A percentile compares a stretch with the other conserved stretches of the same genome.
phyloP scores from a whole-genome alignment of 2,888 invertebrate genomes.

The Melanargia galathea region DNA sequence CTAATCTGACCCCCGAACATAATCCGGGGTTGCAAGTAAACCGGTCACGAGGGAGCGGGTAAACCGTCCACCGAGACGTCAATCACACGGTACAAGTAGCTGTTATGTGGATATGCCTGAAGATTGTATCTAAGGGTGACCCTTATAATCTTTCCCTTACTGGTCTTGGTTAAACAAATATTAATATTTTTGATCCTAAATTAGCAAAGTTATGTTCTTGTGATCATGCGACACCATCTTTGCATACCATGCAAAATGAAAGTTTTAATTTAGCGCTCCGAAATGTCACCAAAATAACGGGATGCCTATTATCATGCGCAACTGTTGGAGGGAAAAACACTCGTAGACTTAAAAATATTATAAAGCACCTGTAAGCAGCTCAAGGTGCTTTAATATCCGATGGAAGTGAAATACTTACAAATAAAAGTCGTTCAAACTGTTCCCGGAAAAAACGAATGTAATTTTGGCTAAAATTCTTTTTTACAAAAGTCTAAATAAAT shows the following conservation, averaged over 20 bases:
- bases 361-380: no score
- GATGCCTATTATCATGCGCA: no score
- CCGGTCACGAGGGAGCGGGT: slow-evolving; percentile 6
- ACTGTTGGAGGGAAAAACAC: no score
- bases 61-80: slow-evolving; percentile 13
- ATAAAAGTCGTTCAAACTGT: neutral
- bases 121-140: slow-evolving; percentile 20
- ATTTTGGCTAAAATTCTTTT: neutral
- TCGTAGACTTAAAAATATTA: no score
- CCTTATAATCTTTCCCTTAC: slow-evolving; percentile 7
- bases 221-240: neutral
- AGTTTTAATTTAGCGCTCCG: no score
- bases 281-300: no score
- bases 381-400: no score
- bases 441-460: neutral
- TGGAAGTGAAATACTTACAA: neutral
- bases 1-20: slow-evolving; percentile 17
- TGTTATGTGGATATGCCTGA: neutral
- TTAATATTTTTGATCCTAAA: neutral
- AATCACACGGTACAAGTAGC: slow-evolving; percentile 7
- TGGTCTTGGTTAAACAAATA: no score
- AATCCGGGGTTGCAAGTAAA: slow-evolving; percentile 6
- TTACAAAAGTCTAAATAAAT: neutral
- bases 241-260: no score
- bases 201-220: neutral